A percentile compares a stretch with the other conserved stretches of the same genome.
Evolutionary conservation across 2,888 invertebrate species (phyloP).

Genomic region (Caenorhabditis japonica): DNA sequence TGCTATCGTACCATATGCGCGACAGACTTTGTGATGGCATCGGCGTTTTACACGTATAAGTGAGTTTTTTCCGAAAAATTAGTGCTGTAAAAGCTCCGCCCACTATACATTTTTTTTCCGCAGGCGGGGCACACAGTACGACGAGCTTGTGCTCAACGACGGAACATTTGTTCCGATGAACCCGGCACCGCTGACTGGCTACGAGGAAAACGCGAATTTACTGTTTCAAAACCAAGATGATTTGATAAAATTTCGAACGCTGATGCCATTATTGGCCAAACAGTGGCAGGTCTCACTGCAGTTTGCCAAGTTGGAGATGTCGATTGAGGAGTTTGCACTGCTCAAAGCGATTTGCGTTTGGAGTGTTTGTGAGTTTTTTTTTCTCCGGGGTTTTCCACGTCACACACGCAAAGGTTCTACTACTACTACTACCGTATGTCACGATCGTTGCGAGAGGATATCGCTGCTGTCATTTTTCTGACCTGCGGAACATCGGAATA

Average conservation of each 20-base stretch:
- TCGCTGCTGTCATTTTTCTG: too few relatives aligned
- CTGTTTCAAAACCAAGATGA: conserved; percentile 41
- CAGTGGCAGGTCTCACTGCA: conserved; percentile 22
- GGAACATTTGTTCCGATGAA: conserved; percentile 45
- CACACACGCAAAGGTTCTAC: too few relatives aligned
- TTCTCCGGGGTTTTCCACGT: neutral
- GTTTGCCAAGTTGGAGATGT: conserved; percentile 19
- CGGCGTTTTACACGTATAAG: conserved; percentile 39
- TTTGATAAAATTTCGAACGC: conserved; percentile 36
- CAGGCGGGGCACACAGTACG: conserved; percentile 24
- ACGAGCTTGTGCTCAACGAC: conserved; percentile 43
- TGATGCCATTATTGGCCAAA: conserved; percentile 28
- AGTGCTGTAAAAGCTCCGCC: neutral
- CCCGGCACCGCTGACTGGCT: conserved; percentile 40
- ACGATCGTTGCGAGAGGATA: too few relatives aligned
- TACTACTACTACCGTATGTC: too few relatives aligned
- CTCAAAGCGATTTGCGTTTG: conserved; percentile 44
- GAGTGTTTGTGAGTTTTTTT: conserved; percentile 41
- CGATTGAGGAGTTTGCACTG: conserved; percentile 41
- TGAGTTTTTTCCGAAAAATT: neutral
- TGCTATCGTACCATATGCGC: conserved; percentile 40
- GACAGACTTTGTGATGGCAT: conserved; percentile 39
- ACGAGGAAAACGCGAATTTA: conserved; percentile 44
- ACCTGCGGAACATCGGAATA: too few relatives aligned
- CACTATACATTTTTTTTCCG: neutral